phyloP scores from a whole-genome alignment of 2,113 vertebrate genomes.

The Crotalus horridus region DNA sequence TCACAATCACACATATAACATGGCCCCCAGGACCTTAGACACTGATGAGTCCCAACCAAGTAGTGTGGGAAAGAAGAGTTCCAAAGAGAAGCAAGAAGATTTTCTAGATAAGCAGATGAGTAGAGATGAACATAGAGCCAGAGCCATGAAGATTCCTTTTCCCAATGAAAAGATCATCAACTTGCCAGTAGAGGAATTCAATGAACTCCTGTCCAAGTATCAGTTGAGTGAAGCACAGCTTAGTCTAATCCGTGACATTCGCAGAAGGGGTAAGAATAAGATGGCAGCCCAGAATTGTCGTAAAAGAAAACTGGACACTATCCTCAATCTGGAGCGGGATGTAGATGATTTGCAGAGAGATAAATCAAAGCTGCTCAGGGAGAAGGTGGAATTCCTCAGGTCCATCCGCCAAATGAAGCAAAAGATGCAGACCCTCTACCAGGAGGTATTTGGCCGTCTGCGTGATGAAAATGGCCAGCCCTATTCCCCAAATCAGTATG shows the following conservation, averaged over 20 bases:
- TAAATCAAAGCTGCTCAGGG: slow-evolving; percentile 88
- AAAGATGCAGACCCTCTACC: slow-evolving; percentile 94
- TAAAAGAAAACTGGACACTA: slow-evolving; percentile 96
- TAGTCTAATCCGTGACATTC: slow-evolving; percentile 94
- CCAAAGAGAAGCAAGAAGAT: slow-evolving; percentile 80
- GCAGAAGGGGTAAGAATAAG: slow-evolving; percentile 96
- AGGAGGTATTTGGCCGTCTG: slow-evolving; percentile 91
- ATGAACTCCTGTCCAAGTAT: slow-evolving; percentile 94
- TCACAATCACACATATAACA: slow-evolving; percentile 98
- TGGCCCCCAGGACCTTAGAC: slow-evolving; percentile 75
- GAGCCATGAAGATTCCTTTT: slow-evolving; percentile 97
- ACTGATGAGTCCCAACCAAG: slow-evolving; percentile 70
- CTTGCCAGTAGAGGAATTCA: slow-evolving; percentile 97
- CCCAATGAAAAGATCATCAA: slow-evolving; percentile 98
- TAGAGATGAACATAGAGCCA: slow-evolving; percentile 89
- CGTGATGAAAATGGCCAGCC: slow-evolving; percentile 91
- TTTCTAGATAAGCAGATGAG: slow-evolving; percentile 91
- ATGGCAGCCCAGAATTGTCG: slow-evolving; percentile 98
- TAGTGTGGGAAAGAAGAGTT: slow-evolving; percentile 71
- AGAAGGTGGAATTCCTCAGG: slow-evolving; percentile 93
- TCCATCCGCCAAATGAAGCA: slow-evolving; percentile 97
- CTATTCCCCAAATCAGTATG: slow-evolving; percentile 88
- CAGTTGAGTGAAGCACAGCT: slow-evolving; percentile 94
- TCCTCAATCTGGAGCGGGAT: slow-evolving; percentile 93
- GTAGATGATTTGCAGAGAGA: slow-evolving; percentile 90